Evolutionary conservation across 2,888 invertebrate genomes (phyloP).

Genomic region (Artemia sinica): DNA sequence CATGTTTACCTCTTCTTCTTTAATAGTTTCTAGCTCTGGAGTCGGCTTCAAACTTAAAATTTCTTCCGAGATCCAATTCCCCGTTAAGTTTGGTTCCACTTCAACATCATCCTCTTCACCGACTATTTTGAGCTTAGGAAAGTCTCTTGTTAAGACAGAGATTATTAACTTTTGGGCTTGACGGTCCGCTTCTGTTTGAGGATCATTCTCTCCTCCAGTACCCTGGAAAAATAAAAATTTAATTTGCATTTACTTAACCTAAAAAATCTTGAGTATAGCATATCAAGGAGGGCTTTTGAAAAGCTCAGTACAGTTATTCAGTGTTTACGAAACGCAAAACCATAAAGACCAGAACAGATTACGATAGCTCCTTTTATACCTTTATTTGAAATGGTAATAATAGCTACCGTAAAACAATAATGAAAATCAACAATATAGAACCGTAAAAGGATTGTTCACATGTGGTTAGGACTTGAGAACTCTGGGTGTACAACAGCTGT

Average conservation of each 20-base stretch:
- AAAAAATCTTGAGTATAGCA: neutral
- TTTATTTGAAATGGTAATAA: too few species aligned
- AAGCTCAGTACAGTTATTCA: too few species aligned
- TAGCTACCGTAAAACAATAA: too few species aligned
- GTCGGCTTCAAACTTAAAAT: slow-evolving; percentile 50
- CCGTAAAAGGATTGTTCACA: too few species aligned
- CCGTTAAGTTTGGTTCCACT: slow-evolving; percentile 29
- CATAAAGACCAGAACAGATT: too few species aligned
- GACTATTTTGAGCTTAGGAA: slow-evolving; percentile 63
- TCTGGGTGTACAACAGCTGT: too few species aligned
- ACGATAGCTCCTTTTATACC: too few species aligned
- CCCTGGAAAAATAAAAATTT: neutral
- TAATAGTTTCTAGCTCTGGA: slow-evolving; percentile 38
- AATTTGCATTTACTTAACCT: neutral
- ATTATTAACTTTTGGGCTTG: slow-evolving; percentile 85
- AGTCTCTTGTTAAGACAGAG: slow-evolving; percentile 62
- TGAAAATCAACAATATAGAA: too few species aligned
- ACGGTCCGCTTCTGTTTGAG: slow-evolving; percentile 94
- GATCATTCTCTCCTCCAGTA: slow-evolving; percentile 63
- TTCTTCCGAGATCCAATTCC: slow-evolving; percentile 31
- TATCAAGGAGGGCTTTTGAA: too few species aligned
- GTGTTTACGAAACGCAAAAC: too few species aligned
- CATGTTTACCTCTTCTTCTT: slow-evolving; percentile 49
- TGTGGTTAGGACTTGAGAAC: too few species aligned
- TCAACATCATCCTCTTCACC: slow-evolving; percentile 61